Evolutionary conservation across 2,888 invertebrate genomes (phyloP), one percentile per base, ranked within the genome.

Genomic region (Tenthredo scrophulariae): DNA sequence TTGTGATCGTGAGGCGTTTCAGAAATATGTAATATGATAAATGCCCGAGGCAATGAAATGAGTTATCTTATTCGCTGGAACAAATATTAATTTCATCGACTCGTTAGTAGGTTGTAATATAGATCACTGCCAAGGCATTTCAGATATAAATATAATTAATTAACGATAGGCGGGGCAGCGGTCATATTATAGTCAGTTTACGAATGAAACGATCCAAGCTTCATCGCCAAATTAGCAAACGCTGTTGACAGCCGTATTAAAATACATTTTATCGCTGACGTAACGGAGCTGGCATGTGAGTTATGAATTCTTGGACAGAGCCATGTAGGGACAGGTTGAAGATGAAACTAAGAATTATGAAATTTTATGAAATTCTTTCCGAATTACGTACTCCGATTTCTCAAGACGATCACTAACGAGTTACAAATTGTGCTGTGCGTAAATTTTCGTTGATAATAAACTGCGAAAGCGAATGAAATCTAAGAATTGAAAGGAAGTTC

Each of bases 91-190:
- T 80, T 58, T 58, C 18, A 40, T 15, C 58, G 62, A 80, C 58
- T 80, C 58, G 37, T 80, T 80, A 80, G 80, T n/a, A 13, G 58
- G 40, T 62, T 40, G 40, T 62, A 40, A 80, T 62, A 62, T 62
- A 62, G 80, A 80, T 80, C 80, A 80, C 80, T 80, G 22, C 40
- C 40, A 80, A 58, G 80, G 79, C 62, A 40, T 80, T 50, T 29
- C 58, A 43, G 29, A 33, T 82, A 72, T 85, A 82, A 85, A 85
- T 85, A 77, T 85, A 77, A 85, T 85, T 85, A 82, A 85, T 85
- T 82, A 85, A 54, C 70, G n/a, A 58, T 54, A 58, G 80, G 80
- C 33, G 65, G 80, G 37, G 40, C 15, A 33, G 58, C 1, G 46
- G n/a, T 67, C 37, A 29, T 43, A 26, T 26, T 22, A 33, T 46